Evolutionary conservation across 2,797 vertebrate genomes (phyloP), one percentile per base, ranked within the genome.

Genomic region (Typhlichthys subterraneus): DNA sequence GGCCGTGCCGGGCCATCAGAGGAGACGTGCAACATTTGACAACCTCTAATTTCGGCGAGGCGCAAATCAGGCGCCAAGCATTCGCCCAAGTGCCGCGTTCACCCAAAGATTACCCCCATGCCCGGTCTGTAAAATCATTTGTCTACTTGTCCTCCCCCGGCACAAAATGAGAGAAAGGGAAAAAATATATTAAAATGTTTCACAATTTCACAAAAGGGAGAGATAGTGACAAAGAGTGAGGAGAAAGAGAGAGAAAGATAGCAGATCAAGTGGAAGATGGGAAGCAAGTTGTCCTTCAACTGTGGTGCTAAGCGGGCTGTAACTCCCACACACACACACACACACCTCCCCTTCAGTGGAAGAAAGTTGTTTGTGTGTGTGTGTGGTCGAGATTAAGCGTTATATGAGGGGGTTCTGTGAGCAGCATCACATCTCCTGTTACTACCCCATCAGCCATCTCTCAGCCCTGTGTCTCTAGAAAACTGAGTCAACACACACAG

Each of bases 21-120:
- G 65, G 79, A 88, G 84, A 85, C 75, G 59, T 70, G 74, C 67
- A 31, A 70, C 80, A 85, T 89, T 88, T 91, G 89, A 91, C 89
- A 91, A 86, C 89, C 86, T 81, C 87, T 88, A 88, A 88, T 91
- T 91, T 90, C 73, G 63, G 69, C 50, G 59, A 31, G 5, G 71
- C 70, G 12, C 45, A 47, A 45, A 52, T 52, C 33, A 29, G 33
- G 23, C n/a, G 15, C 52, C 15, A 72, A 84, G 70, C 80, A 76
- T 80, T 79, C 86, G 80, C 72, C 85, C 75, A 84, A 88, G 79
- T 67, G 54, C 71, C 65, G 70, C 17, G 64, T 77, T 88, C 85
- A 80, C 86, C 87, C 79, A 87, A 87, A 90, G 88, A 90, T 88
- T 86, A 88, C 84, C 87, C 85, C 85, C 75, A n/a, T 83, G 85